Base-by-base conservation (phyloP, 2,797 vertebrate species). In the Galago senegalensis region DNA sequence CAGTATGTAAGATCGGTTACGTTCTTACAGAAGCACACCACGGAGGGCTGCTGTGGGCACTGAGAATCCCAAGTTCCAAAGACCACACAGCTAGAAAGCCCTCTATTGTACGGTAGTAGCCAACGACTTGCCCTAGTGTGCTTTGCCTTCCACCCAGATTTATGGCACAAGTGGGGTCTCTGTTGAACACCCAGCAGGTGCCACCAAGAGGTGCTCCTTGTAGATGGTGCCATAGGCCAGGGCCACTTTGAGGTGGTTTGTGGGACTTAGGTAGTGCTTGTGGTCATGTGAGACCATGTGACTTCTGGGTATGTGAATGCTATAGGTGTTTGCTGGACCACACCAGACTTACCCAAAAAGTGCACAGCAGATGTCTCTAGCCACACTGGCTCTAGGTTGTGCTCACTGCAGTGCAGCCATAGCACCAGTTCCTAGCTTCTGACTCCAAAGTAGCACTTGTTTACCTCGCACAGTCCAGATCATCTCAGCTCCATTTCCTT, bases 311-410 rank as follows among this genome's bases (percentile, higher is more conserved):
- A 5, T 2, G 0, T 16, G 90, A 29, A 23, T 20, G 1, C 14
- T 27, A 3, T 25, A 37, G 16, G n/a, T 1, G 0, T 86, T 23
- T 31, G 58, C 12, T 4, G 6, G 16, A 70, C 43, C 43, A 18
- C 1, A 1, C 3, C 23, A 0, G 18, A 6, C 25, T 80, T 29
- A 0, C 7, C 20, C 1, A 83, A 77, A 46, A 58, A 8, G 14
- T 73, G 13, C 20, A 4, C 4, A 29, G 8, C 72, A 18, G 11
- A 6, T 9, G 29, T 18, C 65, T 37, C 7, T 29, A 3, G 56
- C 65, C 60, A 34, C 7, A 14, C 1, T 13, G 46, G 13, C 75
- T 63, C 53, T 80, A 14, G 29, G 10, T 25, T 20, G 34, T 79
- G 1, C 90, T 27, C 77, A 25, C 23, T 40, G 7, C 14, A 2